Evolutionary conservation across 1,140 invertebrate species (phyloP).

Genomic region (Drosophila rhopaloa): DNA sequence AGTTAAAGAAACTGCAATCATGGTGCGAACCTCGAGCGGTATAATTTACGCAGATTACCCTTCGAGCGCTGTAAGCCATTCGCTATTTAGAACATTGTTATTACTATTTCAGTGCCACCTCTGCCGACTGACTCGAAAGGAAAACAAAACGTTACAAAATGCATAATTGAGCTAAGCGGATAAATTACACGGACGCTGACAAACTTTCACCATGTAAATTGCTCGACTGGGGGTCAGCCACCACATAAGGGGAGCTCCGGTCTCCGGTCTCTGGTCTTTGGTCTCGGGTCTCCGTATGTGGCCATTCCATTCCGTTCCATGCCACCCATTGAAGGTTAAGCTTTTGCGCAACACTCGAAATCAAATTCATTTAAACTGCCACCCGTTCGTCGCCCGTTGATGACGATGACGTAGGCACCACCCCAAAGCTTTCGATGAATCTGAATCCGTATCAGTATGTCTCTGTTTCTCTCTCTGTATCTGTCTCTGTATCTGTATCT

Average conservation of each 20-base stretch:
- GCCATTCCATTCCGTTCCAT: conserved; percentile 1
- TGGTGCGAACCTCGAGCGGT: background rate
- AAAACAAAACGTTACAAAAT: conserved; percentile 52
- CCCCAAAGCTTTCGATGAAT: conserved; percentile 21
- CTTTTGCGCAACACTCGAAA: conserved; percentile 68
- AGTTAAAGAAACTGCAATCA: conserved; percentile 6
- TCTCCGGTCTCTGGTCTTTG: too few relatives aligned
- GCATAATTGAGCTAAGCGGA: conserved; percentile 63
- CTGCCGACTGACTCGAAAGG: background rate
- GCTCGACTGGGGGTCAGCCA: conserved; percentile 43
- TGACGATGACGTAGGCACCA: conserved; percentile 48
- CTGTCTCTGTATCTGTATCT: background rate
- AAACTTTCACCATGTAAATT: conserved; percentile 71
- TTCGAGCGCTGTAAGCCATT: conserved; percentile 2
- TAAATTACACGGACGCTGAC: conserved; percentile 65
- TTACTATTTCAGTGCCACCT: background rate
- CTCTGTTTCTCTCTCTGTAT: background rate
- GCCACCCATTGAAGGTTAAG: conserved; percentile 39
- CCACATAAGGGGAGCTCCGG: conserved; percentile 35
- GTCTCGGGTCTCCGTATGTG: background rate
- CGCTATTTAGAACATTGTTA: conserved; percentile 3
- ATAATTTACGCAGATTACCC: conserved; percentile 14
- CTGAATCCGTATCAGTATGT: conserved; percentile 5
- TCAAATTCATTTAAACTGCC: conserved; percentile 66
- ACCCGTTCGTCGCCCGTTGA: background rate